These are phyloP conservation scores for Acanthurus leucopareius DNA, from an alignment of 2,797 vertebrate species.

Conservation along the genomic window DNA sequence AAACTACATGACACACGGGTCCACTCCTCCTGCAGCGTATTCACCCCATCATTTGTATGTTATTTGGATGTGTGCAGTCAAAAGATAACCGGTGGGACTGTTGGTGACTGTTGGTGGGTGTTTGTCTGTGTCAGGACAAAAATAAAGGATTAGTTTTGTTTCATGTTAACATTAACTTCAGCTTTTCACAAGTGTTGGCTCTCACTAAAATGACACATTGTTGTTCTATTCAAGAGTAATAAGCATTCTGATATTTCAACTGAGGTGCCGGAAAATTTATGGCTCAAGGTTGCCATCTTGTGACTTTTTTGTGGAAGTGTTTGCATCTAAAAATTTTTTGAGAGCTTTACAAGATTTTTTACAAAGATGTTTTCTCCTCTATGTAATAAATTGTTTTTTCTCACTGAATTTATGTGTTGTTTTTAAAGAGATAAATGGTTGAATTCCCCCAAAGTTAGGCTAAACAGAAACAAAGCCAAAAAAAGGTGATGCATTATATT, in stretches of 20 bases:
- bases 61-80: slow-evolving; percentile 22
- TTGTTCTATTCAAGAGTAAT: background rate
- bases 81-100: slow-evolving; percentile 1
- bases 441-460: no score
- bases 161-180: background rate
- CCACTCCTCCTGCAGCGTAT: background rate
- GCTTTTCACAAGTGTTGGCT: background rate
- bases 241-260: background rate
- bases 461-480: no score
- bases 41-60: background rate
- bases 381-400: no score
- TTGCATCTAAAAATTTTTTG: no score
- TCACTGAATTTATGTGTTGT: background rate
- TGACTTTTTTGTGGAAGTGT: slow-evolving; percentile 35
- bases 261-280: background rate
- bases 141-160: no score
- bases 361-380: background rate
- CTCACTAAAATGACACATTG: background rate
- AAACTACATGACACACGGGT: background rate
- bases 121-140: no score
- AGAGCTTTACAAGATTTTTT: background rate
- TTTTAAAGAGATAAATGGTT: background rate
- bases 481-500: no score
- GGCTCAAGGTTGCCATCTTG: slow-evolving; percentile 59
- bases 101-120: no score